phyloP scores from a whole-genome alignment of 1,140 invertebrate genomes.

The Dysdera silvatica region DNA sequence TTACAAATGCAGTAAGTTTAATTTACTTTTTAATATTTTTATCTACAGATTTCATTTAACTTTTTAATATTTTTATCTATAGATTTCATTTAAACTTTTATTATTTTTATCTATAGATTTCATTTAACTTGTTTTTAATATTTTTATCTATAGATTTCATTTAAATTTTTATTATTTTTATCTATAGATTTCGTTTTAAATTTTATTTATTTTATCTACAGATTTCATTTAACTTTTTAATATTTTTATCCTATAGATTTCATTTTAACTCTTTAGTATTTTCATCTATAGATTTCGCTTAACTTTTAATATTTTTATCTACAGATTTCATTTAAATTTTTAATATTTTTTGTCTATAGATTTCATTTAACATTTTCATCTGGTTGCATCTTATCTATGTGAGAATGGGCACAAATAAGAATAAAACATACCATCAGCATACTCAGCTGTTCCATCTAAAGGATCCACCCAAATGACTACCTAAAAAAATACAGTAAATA shows the following conservation, averaged over 20 bases:
- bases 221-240: background rate
- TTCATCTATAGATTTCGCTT: no score
- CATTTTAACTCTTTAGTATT: no score
- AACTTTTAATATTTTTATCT: no score
- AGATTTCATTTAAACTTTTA: no score
- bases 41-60: no score
- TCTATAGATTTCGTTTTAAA: background rate
- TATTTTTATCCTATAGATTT: no score
- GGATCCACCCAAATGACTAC: conserved; percentile 96
- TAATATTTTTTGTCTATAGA: background rate
- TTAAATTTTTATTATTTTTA: background rate
- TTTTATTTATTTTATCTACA: background rate
- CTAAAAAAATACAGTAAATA: conserved; percentile 36
- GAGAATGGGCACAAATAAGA: conserved; percentile 11
- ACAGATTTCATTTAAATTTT: background rate
- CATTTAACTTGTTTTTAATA: no score
- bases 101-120: no score
- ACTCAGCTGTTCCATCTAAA: conserved; percentile 91
- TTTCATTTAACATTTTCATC: background rate
- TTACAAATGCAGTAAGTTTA: no score
- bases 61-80: no score
- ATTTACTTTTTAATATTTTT: no score
- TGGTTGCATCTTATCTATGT: no score
- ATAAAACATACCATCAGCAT: conserved; percentile 61
- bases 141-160: background rate